Conservation (phyloP, 2,113 vertebrate genomes). For the Tor tambroides region DNA sequence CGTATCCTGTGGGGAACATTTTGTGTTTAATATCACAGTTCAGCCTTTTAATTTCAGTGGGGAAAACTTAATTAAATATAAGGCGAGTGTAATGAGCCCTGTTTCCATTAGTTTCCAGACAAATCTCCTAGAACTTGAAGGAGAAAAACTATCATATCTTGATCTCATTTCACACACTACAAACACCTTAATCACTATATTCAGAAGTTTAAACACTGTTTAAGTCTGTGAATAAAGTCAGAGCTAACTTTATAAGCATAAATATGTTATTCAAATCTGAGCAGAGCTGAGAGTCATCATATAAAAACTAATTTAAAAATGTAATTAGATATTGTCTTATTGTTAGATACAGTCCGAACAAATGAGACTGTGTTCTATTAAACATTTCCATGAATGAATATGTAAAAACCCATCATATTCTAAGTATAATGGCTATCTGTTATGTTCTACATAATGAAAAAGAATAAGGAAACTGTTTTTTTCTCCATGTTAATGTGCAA, state of each 20-base stretch:
- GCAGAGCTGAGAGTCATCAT: too few relatives aligned
- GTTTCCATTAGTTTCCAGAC: not conserved
- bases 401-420: not conserved
- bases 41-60: constrained; percentile 4
- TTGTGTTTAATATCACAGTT: not conserved
- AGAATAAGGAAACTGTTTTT: not conserved
- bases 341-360: not conserved
- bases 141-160: not conserved
- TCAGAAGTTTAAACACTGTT: constrained; percentile 14
- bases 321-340: not conserved
- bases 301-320: not conserved
- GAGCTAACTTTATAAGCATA: not conserved
- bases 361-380: not conserved
- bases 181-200: not conserved
- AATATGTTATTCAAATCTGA: not conserved
- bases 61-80: constrained; percentile 14
- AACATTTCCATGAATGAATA: not conserved
- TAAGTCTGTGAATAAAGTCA: not conserved
- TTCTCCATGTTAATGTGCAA: not conserved
- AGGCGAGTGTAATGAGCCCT: not conserved
- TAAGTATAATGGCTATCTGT: not conserved
- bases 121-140: not conserved
- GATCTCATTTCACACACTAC: not conserved
- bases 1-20: constrained; percentile 34
- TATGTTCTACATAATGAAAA: not conserved